Conservation (phyloP, 2,888 invertebrate genomes). For the Chouioia cunea region DNA sequence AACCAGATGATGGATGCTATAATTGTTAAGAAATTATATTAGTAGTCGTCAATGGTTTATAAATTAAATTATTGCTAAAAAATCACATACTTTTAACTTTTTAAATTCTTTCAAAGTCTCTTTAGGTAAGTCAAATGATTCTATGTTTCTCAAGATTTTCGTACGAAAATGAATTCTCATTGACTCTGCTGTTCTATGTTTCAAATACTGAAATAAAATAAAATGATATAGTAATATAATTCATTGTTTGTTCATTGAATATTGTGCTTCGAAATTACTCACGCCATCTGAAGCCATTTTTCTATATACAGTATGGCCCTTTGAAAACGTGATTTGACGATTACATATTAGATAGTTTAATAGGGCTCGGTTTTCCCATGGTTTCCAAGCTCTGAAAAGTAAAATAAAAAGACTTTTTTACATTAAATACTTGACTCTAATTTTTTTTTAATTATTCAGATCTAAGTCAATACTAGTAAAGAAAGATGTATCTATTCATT, state of each 20-base stretch:
- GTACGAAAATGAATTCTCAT: constrained; percentile 41
- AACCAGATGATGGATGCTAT: too few species aligned
- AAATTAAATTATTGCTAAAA: background rate
- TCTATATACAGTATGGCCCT: constrained; percentile 41
- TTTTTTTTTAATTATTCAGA: constrained; percentile 6
- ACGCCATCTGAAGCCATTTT: constrained; percentile 39
- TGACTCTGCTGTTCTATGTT: constrained; percentile 37
- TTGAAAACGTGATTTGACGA: constrained; percentile 15
- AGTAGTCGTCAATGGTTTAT: background rate
- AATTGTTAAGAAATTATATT: background rate
- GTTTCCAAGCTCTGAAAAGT: constrained; percentile 27
- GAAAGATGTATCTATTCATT: background rate
- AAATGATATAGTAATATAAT: background rate
- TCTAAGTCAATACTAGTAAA: background rate
- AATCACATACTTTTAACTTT: constrained; percentile 29
- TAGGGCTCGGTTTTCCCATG: constrained; percentile 37
- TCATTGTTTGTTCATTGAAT: background rate
- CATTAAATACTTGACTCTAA: background rate
- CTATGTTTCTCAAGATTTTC: constrained; percentile 25
- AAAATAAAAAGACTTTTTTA: background rate
- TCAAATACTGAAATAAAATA: constrained; percentile 37
- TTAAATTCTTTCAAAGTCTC: constrained; percentile 36
- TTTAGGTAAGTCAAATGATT: constrained; percentile 38
- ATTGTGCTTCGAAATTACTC: constrained; percentile 13
- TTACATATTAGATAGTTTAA: constrained; percentile 44